Percentiles rank a stretch among this genome's conserved stretches.
These are phyloP conservation scores for Plestiodon gilberti DNA, from an alignment of 2,113 vertebrate species.

Conservation along the genomic window DNA sequence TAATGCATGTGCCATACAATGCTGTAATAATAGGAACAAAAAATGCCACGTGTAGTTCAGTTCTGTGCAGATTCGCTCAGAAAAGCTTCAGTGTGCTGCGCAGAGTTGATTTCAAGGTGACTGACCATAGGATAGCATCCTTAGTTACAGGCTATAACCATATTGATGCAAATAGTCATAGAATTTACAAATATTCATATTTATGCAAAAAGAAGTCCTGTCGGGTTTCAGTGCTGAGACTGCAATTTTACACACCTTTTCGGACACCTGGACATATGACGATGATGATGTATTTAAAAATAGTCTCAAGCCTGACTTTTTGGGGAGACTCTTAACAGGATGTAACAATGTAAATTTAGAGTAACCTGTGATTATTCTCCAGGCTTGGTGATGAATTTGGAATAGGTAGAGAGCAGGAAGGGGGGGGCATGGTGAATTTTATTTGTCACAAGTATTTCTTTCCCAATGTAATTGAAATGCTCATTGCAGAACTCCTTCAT, in stretches of 20 bases:
- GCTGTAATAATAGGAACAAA: background rate
- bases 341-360: conserved; percentile 46
- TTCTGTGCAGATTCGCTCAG: background rate
- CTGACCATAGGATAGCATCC: background rate
- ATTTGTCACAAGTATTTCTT: conserved; percentile 42
- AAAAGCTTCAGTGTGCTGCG: background rate
- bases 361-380: conserved; percentile 56
- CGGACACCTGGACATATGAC: background rate
- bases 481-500: conserved; percentile 37
- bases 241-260: conserved; percentile 35
- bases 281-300: background rate
- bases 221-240: background rate
- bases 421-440: conserved; percentile 61
- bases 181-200: too few relatives aligned
- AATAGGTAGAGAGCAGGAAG: conserved; percentile 65
- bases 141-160: too few relatives aligned
- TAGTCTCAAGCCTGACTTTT: conserved; percentile 32
- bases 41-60: background rate
- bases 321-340: conserved; percentile 25
- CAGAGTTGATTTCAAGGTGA: background rate
- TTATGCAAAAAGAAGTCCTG: background rate
- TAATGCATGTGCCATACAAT: conserved; percentile 21
- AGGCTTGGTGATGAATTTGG: conserved; percentile 35
- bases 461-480: conserved; percentile 44
- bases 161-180: too few relatives aligned